phyloP scores from a whole-genome alignment of 1,140 invertebrate genomes.

The Drosophila varians region DNA sequence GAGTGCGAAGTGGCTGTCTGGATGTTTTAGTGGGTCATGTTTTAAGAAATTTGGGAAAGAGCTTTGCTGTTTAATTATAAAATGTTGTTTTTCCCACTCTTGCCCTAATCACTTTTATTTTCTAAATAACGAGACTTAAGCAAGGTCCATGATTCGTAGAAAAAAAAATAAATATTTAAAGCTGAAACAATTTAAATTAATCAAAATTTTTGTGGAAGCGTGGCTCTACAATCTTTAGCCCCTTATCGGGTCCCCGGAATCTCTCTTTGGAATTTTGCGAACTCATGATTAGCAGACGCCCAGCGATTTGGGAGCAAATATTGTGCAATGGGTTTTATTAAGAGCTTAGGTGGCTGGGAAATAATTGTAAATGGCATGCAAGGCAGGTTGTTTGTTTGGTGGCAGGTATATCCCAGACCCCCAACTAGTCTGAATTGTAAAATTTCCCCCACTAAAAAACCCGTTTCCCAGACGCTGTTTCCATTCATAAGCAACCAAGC shows the following conservation, averaged over 20 bases:
- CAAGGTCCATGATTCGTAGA: slow-evolving; percentile 11
- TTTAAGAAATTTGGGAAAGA: not conserved
- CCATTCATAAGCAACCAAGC: slow-evolving; percentile 25
- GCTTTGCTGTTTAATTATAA: slow-evolving; percentile 8
- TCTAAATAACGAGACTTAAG: not conserved
- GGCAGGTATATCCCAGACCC: slow-evolving; percentile 6
- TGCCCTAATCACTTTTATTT: not conserved
- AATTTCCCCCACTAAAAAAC: slow-evolving; percentile 30
- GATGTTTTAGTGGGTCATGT: slow-evolving; percentile 15
- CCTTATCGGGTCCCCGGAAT: slow-evolving; percentile 23
- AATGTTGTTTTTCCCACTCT: too few species aligned
- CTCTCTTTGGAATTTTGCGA: slow-evolving; percentile 18
- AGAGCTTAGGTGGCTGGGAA: slow-evolving; percentile 3
- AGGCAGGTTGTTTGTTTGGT: not conserved
- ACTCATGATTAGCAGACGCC: slow-evolving; percentile 27
- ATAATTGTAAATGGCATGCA: slow-evolving; percentile 11
- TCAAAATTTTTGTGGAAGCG: slow-evolving; percentile 5
- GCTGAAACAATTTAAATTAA: slow-evolving; percentile 5
- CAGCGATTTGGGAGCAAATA: slow-evolving; percentile 1
- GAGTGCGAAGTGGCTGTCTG: slow-evolving; percentile 4
- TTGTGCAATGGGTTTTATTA: slow-evolving; percentile 21
- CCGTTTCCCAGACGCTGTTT: slow-evolving; percentile 19
- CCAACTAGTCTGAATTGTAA: slow-evolving; percentile 6
- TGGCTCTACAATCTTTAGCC: slow-evolving; percentile 15
- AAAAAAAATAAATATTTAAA: slow-evolving; percentile 18